phyloP scores from a whole-genome alignment of 1,140 invertebrate genomes.

The Sitodiplosis mosellana region DNA sequence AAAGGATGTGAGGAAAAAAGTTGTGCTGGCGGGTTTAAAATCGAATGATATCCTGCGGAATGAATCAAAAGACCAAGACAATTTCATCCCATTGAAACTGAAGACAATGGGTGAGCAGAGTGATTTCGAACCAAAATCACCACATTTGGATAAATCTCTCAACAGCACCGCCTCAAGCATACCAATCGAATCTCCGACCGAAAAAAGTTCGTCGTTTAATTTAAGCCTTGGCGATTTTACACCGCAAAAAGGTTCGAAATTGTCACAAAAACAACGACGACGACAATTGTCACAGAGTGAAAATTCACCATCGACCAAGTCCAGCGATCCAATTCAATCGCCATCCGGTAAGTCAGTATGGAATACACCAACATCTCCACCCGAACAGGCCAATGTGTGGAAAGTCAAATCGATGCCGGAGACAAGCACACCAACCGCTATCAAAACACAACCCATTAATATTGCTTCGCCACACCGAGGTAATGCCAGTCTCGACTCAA shows the following conservation, averaged over 20 bases:
- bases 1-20: slow-evolving; percentile 17
- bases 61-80: slow-evolving; percentile 12
- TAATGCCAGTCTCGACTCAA: background rate
- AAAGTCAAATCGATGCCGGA: background rate
- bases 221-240: slow-evolving; percentile 17
- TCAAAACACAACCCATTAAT: background rate
- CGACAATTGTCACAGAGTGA: slow-evolving; percentile 5
- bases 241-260: slow-evolving; percentile 20
- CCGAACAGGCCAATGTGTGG: background rate
- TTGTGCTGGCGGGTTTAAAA: slow-evolving; percentile 17
- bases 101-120: background rate
- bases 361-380: slow-evolving; percentile 8
- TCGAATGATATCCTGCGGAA: slow-evolving; percentile 20
- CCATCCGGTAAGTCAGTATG: slow-evolving; percentile 11
- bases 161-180: background rate
- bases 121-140: background rate
- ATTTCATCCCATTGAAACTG: slow-evolving; percentile 3
- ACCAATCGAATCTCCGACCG: background rate
- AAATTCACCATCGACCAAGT: background rate
- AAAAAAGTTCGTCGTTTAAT: background rate
- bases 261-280: slow-evolving; percentile 37
- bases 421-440: background rate
- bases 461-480: background rate
- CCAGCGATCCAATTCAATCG: slow-evolving; percentile 8
- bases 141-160: background rate